A percentile compares a stretch with the other conserved stretches of the same genome.
Conservation (phyloP, 1,140 invertebrate species). For the Mylabris phalerata region DNA sequence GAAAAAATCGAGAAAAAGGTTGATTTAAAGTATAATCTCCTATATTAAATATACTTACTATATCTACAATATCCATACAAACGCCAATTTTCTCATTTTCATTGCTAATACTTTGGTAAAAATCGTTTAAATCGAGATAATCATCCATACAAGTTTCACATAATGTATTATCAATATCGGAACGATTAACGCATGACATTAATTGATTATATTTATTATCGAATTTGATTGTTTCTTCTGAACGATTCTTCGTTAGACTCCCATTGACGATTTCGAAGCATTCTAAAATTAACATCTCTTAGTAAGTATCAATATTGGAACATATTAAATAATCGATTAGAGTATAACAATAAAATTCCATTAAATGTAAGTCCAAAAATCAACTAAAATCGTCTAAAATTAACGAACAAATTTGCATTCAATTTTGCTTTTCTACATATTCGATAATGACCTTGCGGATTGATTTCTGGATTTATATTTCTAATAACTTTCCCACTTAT, state of each 20-base stretch:
- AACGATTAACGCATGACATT: slow-evolving; percentile 40
- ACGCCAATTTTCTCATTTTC: slow-evolving; percentile 48
- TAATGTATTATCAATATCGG: slow-evolving; percentile 38
- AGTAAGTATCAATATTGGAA: slow-evolving; percentile 3
- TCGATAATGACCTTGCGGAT: no score
- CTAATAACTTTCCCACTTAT: no score
- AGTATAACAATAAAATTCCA: no score
- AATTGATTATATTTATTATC: slow-evolving; percentile 44
- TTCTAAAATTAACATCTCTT: slow-evolving; percentile 40
- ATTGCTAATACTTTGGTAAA: slow-evolving; percentile 49
- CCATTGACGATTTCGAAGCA: slow-evolving; percentile 46
- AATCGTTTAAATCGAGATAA: slow-evolving; percentile 47
- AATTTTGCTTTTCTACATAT: no score
- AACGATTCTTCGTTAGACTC: slow-evolving; percentile 35
- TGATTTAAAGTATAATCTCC: no score
- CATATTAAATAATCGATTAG: no score
- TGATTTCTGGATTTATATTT: no score
- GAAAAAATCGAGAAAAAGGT: no score
- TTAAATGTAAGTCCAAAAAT: no score
- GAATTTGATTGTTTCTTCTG: slow-evolving; percentile 46
- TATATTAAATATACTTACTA: slow-evolving; percentile 40
- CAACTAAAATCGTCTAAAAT: no score
- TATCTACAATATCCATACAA: slow-evolving; percentile 55
- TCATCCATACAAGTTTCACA: slow-evolving; percentile 47
- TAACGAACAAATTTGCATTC: no score